Evolutionary conservation across 1,140 invertebrate species (phyloP).

Genomic region (Planococcus citri): DNA sequence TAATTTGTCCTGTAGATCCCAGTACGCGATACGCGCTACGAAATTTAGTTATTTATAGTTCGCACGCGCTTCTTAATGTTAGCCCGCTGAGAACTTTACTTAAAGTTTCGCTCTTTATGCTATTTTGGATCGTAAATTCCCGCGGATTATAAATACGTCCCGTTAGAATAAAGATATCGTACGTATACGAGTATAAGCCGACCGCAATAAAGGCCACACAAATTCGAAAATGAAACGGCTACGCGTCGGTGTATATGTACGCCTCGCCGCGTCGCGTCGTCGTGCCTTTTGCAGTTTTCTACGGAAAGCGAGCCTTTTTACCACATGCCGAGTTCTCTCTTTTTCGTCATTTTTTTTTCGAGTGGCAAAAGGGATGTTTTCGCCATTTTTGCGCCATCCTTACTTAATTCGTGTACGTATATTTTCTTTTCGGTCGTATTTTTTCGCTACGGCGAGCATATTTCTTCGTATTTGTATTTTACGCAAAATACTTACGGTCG

Average conservation of each 20-base stretch:
- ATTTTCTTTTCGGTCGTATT: no score
- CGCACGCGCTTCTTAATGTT: constrained; percentile 16
- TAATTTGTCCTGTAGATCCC: constrained; percentile 19
- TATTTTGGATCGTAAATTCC: constrained; percentile 12
- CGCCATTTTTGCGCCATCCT: no score
- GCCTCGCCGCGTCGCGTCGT: background rate
- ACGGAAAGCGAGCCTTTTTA: no score
- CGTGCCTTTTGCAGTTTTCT: no score
- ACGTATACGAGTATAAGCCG: constrained; percentile 4
- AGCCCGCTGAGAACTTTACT: constrained; percentile 14
- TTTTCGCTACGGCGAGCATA: no score
- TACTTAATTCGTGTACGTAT: no score
- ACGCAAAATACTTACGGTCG: no score
- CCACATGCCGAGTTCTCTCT: no score
- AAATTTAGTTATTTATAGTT: constrained; percentile 17
- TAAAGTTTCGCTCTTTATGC: constrained; percentile 16
- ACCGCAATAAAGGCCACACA: constrained; percentile 15
- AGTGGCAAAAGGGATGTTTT: no score
- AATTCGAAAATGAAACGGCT: constrained; percentile 7
- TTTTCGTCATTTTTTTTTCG: no score
- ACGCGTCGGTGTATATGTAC: background rate
- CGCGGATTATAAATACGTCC: constrained; percentile 16
- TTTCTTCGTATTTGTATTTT: no score
- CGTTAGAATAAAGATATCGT: constrained; percentile 20
- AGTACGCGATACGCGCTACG: constrained; percentile 13